These are phyloP conservation scores for Ellobius talpinus DNA, from an alignment of 2,113 vertebrate species.

Conservation along the genomic window DNA sequence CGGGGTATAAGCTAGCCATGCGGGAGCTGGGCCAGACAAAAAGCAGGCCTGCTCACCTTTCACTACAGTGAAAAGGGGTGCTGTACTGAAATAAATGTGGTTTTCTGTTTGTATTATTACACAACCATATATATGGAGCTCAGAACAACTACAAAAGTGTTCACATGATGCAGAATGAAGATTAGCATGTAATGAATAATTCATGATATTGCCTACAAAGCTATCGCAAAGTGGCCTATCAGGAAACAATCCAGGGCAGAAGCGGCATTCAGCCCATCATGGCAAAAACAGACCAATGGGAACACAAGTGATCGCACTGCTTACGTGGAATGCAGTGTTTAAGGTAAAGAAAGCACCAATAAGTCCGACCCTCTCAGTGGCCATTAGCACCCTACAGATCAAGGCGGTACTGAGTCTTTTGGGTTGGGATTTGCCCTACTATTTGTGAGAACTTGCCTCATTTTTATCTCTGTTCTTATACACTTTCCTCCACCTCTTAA, in stretches of 20 bases:
- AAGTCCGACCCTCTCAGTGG: neutral
- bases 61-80: too few species aligned
- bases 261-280: neutral
- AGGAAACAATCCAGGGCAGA: neutral
- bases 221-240: neutral
- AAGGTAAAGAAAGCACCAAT: neutral
- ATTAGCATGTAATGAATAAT: neutral
- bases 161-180: neutral
- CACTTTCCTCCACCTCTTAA: neutral
- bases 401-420: neutral
- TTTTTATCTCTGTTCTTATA: neutral
- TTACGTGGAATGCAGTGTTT: neutral
- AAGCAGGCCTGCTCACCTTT: too few species aligned
- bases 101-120: neutral
- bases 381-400: neutral
- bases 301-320: neutral
- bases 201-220: neutral
- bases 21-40: too few species aligned
- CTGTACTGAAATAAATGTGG: neutral
- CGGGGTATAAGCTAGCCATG: too few species aligned
- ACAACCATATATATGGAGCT: neutral
- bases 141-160: slow-evolving; percentile 5
- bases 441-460: neutral
- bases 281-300: fast-evolving
- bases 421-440: neutral